Evolutionary conservation across 2,113 vertebrate species (phyloP).

Genomic region (Leucopsar rothschildi): DNA sequence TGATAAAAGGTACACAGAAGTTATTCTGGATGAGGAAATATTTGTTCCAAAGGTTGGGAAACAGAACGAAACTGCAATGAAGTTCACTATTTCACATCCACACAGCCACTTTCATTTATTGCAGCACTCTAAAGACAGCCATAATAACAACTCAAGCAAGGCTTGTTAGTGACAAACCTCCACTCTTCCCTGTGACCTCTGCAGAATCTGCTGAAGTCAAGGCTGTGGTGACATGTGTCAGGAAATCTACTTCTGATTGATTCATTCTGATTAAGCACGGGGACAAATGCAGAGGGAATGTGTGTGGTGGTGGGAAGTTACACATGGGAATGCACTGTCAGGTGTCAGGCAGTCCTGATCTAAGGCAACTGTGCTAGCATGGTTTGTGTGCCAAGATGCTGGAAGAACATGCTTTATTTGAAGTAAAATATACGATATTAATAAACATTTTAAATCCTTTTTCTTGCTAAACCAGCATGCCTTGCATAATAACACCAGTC

Average conservation of each 20-base stretch:
- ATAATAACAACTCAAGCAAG: slow-evolving; percentile 8
- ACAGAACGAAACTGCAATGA: background rate
- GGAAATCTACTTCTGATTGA: background rate
- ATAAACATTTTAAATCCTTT: background rate
- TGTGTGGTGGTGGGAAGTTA: background rate
- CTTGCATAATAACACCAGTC: background rate
- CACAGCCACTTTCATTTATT: background rate
- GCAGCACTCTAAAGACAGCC: background rate
- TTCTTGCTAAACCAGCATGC: background rate
- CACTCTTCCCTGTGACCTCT: background rate
- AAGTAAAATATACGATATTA: background rate
- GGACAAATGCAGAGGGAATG: background rate
- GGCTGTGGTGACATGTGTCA: background rate
- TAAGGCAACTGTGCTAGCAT: background rate
- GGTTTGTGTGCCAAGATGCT: background rate
- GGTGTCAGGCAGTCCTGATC: background rate
- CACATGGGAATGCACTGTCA: background rate
- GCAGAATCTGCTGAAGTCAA: background rate
- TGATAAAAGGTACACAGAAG: background rate
- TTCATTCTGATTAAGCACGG: background rate
- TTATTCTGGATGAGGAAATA: background rate
- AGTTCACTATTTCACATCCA: background rate
- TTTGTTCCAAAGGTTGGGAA: background rate
- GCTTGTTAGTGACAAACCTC: background rate
- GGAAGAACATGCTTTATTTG: background rate